Percentiles rank a stretch among this genome's conserved stretches.
phyloP scores from a whole-genome alignment of 23 tunicate genomes.

The Trididemnum clinides region DNA sequence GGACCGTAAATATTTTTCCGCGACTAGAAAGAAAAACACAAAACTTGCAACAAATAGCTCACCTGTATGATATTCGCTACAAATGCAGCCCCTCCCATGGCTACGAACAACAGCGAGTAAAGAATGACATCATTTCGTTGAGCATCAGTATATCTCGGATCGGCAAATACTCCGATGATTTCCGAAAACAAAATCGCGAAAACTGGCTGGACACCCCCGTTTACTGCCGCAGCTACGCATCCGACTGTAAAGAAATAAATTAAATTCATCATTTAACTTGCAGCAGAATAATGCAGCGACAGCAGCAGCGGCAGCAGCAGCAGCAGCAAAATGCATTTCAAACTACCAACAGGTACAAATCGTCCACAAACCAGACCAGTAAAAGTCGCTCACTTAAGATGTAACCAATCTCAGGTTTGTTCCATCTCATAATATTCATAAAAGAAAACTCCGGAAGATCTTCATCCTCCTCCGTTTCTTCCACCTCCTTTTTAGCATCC shows the following conservation, averaged over 20 bases:
- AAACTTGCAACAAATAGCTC: too few species aligned
- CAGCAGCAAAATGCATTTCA: too few species aligned
- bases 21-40: too few species aligned
- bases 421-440: conserved; percentile 46
- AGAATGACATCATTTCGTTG: conserved; percentile 7
- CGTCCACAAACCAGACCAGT: background rate
- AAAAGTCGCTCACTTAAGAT: conserved; percentile 49
- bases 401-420: conserved; percentile 71
- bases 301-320: too few species aligned
- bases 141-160: conserved; percentile 7
- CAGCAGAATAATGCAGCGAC: too few species aligned
- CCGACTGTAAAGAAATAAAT: conserved; percentile 59
- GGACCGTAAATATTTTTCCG: too few species aligned
- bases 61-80: conserved; percentile 71
- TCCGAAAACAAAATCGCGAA: conserved; percentile 84
- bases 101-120: conserved; percentile 70
- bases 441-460: conserved; percentile 78
- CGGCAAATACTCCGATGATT: conserved; percentile 54
- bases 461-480: conserved; percentile 58
- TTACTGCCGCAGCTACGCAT: conserved; percentile 83
- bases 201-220: conserved; percentile 83
- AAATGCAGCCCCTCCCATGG: conserved; percentile 73
- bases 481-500: background rate
- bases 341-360: too few species aligned
- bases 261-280: too few species aligned